These are phyloP conservation scores for Psittacula derbiana DNA, from an alignment of 2,797 vertebrate species.

Conservation along the genomic window DNA sequence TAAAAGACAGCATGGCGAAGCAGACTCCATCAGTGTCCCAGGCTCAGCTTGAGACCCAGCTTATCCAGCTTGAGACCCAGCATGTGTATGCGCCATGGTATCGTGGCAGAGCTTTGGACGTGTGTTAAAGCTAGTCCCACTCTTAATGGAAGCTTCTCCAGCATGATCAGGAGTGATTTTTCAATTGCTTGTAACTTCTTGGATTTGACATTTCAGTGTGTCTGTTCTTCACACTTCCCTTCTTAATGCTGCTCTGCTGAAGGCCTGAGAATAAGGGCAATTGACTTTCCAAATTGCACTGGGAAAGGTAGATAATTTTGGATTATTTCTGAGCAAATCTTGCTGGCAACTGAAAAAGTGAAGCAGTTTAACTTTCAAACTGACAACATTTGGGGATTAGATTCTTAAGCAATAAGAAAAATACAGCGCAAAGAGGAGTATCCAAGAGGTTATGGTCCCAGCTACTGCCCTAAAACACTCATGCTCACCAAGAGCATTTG, in stretches of 20 bases:
- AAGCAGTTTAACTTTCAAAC: not conserved
- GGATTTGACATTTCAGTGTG: not conserved
- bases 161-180: not conserved
- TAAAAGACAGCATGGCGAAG: not conserved
- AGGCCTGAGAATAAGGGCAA: not conserved
- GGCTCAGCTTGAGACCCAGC: not conserved
- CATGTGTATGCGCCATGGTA: rapidly evolving
- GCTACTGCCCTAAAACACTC: not conserved
- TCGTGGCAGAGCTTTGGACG: not conserved
- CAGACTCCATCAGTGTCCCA: not conserved
- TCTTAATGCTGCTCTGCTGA: not conserved
- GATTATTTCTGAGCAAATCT: not conserved
- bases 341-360: not conserved
- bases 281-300: not conserved
- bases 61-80: not conserved
- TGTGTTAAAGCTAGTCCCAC: not conserved
- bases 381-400: not conserved
- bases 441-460: constrained; percentile 31
- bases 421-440: not conserved
- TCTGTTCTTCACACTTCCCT: not conserved
- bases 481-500: not conserved
- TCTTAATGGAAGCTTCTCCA: not conserved
- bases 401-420: not conserved
- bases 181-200: constrained; percentile 23
- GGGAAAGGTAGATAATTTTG: not conserved